Base-by-base conservation (phyloP, 2,888 invertebrate species). In the Heliconius ismenius region DNA sequence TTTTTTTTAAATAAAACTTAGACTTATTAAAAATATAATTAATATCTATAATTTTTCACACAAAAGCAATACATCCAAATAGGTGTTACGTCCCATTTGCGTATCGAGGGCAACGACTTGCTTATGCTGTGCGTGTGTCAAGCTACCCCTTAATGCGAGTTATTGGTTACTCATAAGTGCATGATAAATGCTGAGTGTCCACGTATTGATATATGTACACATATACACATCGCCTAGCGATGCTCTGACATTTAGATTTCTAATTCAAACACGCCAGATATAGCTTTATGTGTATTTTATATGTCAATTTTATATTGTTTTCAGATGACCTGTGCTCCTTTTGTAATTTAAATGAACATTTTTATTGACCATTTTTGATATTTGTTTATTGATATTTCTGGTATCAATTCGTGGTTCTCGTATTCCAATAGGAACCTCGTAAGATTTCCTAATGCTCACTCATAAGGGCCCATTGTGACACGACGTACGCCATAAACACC, bases 131-230 rank as follows among this genome's bases (percentile, higher is more conserved):
- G 90, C 91, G 90, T 90, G 89, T 89, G 91, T 90, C 90, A 90
- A 91, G 88, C 92, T 92, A 92, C 92, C 93, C 87, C 89, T 91
- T 92, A 90, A 91, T 91, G 85, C 89, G 88, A 90, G 90, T 92
- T 91, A 92, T 92, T 93, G 92, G 91, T 90, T 89, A 89, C 92
- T 92, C 92, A 91, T 92, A 88, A 90, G 88, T 88, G 89, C 88
- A 88, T 83, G 84, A 86, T 64, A 65, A 72, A 65, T 64, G 54
- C 64, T 65, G 72, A 63, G 36, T 72, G 49, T 60, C 49, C 58
- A 43, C 39, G 54, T 63, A 70, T 54, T 65, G 39, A 65, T 65
- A 65, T 65, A 11, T 65, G 36, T 65, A 21, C 36, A 65, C 11
- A 64, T n/a, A 65, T 13, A 65, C 1, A 63, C 63, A 64, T 32